Evolutionary conservation across 2,888 invertebrate species (phyloP).

Genomic region (Lagria hirta): DNA sequence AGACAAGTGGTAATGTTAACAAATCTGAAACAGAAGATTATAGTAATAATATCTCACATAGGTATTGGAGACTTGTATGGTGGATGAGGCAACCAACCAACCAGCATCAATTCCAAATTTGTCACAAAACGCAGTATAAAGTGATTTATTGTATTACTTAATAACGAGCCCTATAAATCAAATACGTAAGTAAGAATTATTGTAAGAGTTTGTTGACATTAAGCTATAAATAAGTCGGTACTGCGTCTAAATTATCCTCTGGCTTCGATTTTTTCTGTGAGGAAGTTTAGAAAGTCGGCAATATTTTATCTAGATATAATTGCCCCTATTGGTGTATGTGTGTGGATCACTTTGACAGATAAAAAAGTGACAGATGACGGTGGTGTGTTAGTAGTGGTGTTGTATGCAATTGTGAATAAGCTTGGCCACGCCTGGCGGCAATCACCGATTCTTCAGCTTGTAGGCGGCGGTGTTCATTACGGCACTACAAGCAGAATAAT

Average conservation of each 20-base stretch:
- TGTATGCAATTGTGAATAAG: constrained; percentile 37
- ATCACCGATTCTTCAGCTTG: constrained; percentile 35
- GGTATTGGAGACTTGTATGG: no score
- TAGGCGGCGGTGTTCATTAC: constrained; percentile 44
- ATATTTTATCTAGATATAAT: constrained; percentile 36
- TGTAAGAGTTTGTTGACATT: constrained; percentile 32
- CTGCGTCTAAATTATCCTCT: constrained; percentile 23
- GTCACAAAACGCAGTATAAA: constrained; percentile 11
- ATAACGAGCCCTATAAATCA: constrained; percentile 31
- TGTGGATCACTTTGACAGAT: not conserved
- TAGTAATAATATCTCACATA: no score
- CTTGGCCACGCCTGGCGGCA: constrained; percentile 36
- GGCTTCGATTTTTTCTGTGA: constrained; percentile 11
- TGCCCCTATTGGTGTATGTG: constrained; percentile 28
- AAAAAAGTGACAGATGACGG: constrained; percentile 31
- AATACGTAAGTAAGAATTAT: constrained; percentile 32
- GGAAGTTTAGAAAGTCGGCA: constrained; percentile 35
- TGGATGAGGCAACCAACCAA: no score
- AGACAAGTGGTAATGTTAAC: no score
- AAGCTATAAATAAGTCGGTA: constrained; percentile 33
- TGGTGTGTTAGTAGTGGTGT: no score
- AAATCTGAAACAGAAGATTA: no score
- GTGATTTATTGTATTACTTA: constrained; percentile 26
- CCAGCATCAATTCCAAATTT: constrained; percentile 11
- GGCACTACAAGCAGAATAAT: constrained; percentile 43